Evolutionary conservation across 92 coral and sea anemone species (phyloP).

Genomic region (Parazoanthus atlanticus): DNA sequence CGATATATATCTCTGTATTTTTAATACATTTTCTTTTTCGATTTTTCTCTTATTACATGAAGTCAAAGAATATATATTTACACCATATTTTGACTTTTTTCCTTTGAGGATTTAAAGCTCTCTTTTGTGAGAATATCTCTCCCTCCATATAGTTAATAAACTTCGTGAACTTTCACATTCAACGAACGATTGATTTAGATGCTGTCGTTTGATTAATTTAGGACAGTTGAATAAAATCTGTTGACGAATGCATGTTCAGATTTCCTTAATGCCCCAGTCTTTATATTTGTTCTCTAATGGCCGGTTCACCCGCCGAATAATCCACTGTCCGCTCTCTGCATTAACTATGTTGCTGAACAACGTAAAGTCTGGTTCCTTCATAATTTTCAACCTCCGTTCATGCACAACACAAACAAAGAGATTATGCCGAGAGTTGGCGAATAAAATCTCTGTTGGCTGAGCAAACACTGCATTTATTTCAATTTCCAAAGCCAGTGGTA

Average conservation of each 20-base stretch:
- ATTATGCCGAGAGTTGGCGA: constrained; percentile 22
- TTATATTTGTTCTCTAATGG: constrained; percentile 7
- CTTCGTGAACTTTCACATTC: constrained; percentile 19
- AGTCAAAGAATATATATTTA: constrained; percentile 50
- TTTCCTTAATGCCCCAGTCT: constrained; percentile 10
- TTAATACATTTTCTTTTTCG: constrained; percentile 31
- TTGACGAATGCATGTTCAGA: constrained; percentile 44
- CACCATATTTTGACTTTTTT: constrained; percentile 37
- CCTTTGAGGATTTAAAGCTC: constrained; percentile 45
- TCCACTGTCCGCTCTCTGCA: neutral
- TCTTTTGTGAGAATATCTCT: constrained; percentile 34
- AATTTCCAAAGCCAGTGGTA: constrained; percentile 2
- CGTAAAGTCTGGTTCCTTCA: constrained; percentile 19
- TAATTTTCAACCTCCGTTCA: constrained; percentile 3
- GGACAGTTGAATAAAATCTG: constrained; percentile 44
- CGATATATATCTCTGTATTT: constrained; percentile 33
- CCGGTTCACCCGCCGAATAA: neutral
- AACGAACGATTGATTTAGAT: constrained; percentile 39
- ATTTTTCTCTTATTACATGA: constrained; percentile 28
- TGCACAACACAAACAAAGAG: constrained; percentile 20
- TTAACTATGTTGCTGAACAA: neutral
- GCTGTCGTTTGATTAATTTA: neutral
- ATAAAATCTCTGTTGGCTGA: constrained; percentile 1
- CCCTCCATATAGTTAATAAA: constrained; percentile 18
- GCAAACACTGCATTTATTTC: neutral